Percentiles rank a stretch among this genome's conserved stretches.
phyloP scores from a whole-genome alignment of 2,888 invertebrate species.

The Ernsta delagoae region DNA sequence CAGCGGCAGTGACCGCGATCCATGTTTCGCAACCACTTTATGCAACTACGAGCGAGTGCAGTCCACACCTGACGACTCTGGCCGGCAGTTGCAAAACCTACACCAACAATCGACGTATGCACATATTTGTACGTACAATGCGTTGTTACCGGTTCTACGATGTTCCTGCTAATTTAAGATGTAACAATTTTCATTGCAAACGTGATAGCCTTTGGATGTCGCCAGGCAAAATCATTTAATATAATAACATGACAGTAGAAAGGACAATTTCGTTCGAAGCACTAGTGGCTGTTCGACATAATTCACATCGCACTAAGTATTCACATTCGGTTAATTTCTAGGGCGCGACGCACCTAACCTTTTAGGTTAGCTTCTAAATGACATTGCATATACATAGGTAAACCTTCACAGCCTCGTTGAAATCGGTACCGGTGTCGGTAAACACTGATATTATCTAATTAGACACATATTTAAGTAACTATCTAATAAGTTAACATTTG shows the following conservation, averaged over 20 bases:
- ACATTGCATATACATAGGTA: not conserved
- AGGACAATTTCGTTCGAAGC: too few species aligned
- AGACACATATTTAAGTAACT: too few species aligned
- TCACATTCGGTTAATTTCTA: not conserved
- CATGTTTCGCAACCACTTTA: conserved; percentile 75
- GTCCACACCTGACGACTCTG: conserved; percentile 71
- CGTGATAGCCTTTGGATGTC: conserved; percentile 8
- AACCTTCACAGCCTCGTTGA: not conserved
- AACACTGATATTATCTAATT: too few species aligned
- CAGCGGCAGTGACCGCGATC: conserved; percentile 83
- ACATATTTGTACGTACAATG: conserved; percentile 54
- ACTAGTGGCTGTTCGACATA: not conserved
- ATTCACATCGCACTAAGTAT: not conserved
- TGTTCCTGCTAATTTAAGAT: conserved; percentile 29
- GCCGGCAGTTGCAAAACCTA: conserved; percentile 70
- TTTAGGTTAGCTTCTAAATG: not conserved
- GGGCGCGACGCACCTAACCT: not conserved
- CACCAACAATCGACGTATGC: conserved; percentile 55
- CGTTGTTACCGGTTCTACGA: conserved; percentile 30
- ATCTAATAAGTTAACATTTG: too few species aligned
- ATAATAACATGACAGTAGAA: not conserved
- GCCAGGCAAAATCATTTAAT: not conserved
- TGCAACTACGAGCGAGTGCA: conserved; percentile 79
- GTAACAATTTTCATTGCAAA: conserved; percentile 1
- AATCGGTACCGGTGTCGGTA: too few species aligned